A percentile compares a stretch with the other conserved stretches of the same genome.
phyloP scores from a whole-genome alignment of 2,113 vertebrate genomes.

The Heterochromis multidens region DNA sequence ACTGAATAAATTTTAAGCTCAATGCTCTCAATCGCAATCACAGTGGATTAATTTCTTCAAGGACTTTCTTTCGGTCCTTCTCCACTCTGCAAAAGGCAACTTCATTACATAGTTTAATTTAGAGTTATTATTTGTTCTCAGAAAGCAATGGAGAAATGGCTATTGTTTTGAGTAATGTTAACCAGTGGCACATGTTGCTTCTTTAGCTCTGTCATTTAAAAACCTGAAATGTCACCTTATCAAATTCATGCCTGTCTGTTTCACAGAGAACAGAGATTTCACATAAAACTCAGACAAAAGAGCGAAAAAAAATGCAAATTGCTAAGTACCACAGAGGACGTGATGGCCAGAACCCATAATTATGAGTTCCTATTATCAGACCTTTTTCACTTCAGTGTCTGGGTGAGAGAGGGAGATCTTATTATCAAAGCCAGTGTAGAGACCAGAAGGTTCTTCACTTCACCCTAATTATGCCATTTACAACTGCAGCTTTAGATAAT shows the following conservation, averaged over 20 bases:
- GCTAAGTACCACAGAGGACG: neutral
- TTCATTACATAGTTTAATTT: neutral
- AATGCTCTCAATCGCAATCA: neutral
- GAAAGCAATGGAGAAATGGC: neutral
- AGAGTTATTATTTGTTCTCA: neutral
- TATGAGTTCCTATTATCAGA: conserved; percentile 18
- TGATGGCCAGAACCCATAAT: neutral
- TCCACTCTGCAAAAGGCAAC: neutral
- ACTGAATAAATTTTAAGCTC: neutral
- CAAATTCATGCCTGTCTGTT: neutral
- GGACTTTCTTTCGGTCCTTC: neutral
- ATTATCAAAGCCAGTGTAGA: conserved; percentile 12
- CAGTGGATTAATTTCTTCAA: neutral
- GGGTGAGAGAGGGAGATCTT: neutral
- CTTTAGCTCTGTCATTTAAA: neutral
- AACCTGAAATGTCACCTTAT: neutral
- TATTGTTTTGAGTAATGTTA: neutral
- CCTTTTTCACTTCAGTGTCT: neutral
- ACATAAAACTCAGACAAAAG: neutral
- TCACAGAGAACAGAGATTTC: neutral
- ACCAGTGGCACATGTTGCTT: neutral
- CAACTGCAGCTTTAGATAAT: conserved; percentile 39
- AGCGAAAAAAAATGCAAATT: neutral
- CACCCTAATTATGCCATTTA: conserved; percentile 48
- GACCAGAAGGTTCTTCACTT: conserved; percentile 39